Evolutionary conservation across 1,140 invertebrate genomes (phyloP).

Genomic region (Habropoda laboriosa): DNA sequence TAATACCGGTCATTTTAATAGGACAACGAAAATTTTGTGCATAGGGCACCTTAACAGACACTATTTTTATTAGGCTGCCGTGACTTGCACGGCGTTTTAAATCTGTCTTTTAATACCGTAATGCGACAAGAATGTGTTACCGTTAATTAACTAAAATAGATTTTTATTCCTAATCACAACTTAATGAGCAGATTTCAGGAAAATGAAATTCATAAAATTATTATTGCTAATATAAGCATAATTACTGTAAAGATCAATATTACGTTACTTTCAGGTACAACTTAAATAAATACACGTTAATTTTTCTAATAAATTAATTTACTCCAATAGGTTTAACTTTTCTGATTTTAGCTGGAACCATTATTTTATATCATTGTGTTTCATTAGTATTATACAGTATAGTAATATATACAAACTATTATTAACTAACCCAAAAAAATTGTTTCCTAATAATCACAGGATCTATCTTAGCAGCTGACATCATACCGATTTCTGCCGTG

Average conservation of each 20-base stretch:
- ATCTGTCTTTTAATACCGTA: constrained; percentile 40
- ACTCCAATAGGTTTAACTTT: constrained; percentile 81
- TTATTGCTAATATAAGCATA: constrained; percentile 53
- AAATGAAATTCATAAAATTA: constrained; percentile 63
- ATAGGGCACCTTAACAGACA: constrained; percentile 54
- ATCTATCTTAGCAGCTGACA: constrained; percentile 81
- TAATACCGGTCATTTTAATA: neutral
- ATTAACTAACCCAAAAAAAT: constrained; percentile 78
- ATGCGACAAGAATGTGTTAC: constrained; percentile 58
- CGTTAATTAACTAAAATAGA: constrained; percentile 57
- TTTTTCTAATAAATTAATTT: constrained; percentile 80
- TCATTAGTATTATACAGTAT: constrained; percentile 70
- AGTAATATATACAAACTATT: constrained; percentile 62
- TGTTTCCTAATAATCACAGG: constrained; percentile 82
- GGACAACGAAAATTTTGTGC: constrained; percentile 21
- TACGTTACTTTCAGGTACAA: constrained; percentile 82
- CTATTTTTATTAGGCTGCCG: constrained; percentile 56
- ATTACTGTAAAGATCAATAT: constrained; percentile 74
- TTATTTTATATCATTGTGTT: constrained; percentile 73
- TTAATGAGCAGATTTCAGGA: constrained; percentile 72
- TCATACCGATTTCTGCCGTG: constrained; percentile 79
- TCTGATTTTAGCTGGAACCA: constrained; percentile 77
- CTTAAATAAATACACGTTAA: constrained; percentile 71
- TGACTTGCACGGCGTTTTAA: constrained; percentile 66
- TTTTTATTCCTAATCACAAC: constrained; percentile 65